Evolutionary conservation across 1,140 invertebrate genomes (phyloP).

Genomic region (Halyomorpha halys): DNA sequence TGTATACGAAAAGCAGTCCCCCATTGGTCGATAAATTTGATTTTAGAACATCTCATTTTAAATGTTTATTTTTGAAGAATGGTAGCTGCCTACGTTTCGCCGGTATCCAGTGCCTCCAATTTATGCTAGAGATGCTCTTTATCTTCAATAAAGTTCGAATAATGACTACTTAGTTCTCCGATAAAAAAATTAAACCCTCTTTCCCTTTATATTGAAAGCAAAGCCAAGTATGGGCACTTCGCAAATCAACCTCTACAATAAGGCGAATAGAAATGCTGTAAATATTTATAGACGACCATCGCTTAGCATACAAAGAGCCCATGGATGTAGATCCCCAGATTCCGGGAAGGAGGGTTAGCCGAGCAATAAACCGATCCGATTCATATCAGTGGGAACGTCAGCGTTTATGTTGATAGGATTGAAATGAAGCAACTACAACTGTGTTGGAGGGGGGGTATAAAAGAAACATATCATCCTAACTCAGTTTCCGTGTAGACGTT

Average conservation of each 20-base stretch:
- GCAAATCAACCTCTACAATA: not conserved
- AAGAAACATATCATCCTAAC: conserved; percentile 3
- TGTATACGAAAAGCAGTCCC: too few species aligned
- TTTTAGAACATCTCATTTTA: too few species aligned
- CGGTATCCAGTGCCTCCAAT: too few species aligned
- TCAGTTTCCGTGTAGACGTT: not conserved
- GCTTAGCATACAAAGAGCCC: conserved; percentile 12
- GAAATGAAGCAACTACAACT: conserved; percentile 6
- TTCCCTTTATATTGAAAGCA: too few species aligned
- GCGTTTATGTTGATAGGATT: conserved; percentile 15
- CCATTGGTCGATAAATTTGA: too few species aligned
- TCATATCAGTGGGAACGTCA: conserved; percentile 12
- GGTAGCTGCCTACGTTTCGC: too few species aligned
- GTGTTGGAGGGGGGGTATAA: not conserved
- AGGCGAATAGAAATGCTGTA: conserved; percentile 6
- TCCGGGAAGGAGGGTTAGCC: not conserved
- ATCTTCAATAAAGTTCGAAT: too few species aligned
- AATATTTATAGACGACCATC: conserved; percentile 12
- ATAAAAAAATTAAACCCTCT: too few species aligned
- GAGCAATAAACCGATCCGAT: not conserved
- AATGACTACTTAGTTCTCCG: too few species aligned
- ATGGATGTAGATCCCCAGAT: conserved; percentile 5
- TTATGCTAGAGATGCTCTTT: too few species aligned
- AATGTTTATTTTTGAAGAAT: too few species aligned
- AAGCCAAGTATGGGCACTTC: not conserved